Evolutionary conservation across 2,888 invertebrate genomes (phyloP).

Genomic region (Dione vanillae): DNA sequence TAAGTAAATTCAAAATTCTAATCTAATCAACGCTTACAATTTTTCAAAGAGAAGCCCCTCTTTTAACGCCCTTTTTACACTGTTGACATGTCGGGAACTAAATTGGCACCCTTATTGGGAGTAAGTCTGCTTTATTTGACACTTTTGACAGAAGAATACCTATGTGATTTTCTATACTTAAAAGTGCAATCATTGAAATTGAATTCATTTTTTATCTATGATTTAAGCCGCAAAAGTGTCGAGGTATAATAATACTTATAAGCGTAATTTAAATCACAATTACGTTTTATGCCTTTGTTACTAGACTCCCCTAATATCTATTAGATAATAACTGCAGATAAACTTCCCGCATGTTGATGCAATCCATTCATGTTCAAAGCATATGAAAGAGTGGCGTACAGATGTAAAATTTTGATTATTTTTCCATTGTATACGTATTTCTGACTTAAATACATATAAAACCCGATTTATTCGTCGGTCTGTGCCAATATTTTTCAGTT

Average conservation of each 20-base stretch:
- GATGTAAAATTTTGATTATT: conserved; percentile 25
- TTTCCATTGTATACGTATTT: conserved; percentile 23
- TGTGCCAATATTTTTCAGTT: conserved; percentile 30
- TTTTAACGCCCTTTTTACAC: conserved; percentile 68
- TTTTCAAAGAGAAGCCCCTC: conserved; percentile 65
- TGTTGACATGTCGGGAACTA: conserved; percentile 76
- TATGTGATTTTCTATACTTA: conserved; percentile 54
- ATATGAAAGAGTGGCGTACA: conserved; percentile 20
- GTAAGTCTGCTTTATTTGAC: conserved; percentile 73
- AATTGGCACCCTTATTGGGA: conserved; percentile 72
- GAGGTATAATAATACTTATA: neutral
- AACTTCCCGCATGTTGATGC: conserved; percentile 71
- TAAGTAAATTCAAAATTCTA: conserved; percentile 41
- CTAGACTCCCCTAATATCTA: conserved; percentile 39
- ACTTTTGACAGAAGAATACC: conserved; percentile 63
- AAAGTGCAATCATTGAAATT: conserved; percentile 17
- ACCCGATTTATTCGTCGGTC: conserved; percentile 27
- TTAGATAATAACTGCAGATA: conserved; percentile 76
- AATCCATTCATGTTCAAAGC: conserved; percentile 20
- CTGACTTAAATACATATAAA: conserved; percentile 21
- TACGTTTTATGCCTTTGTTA: conserved; percentile 15
- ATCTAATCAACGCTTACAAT: conserved; percentile 63
- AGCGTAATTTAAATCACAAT: conserved; percentile 20
- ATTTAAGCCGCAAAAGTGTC: neutral
- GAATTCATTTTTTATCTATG: neutral